Percentiles rank a stretch among this genome's conserved stretches.
phyloP scores from a whole-genome alignment of 1,140 invertebrate species.

The Drosophila ironensis region DNA sequence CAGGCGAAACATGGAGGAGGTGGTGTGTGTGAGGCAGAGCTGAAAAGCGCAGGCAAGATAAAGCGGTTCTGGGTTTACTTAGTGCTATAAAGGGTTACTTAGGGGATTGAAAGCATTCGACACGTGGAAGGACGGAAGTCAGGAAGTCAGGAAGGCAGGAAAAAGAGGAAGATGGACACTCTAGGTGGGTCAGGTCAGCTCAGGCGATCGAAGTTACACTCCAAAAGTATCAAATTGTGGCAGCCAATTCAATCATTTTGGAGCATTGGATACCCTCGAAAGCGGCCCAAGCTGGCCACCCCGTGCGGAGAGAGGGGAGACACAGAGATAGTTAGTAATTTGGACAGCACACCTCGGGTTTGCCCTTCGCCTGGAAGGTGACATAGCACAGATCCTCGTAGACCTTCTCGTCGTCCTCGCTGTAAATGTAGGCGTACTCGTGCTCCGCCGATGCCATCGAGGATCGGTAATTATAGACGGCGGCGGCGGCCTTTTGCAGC shows the following conservation, averaged over 20 bases:
- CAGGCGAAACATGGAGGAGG: no score
- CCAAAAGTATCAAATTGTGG: neutral
- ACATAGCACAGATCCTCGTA: conserved; percentile 95
- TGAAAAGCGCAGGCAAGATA: conserved; percentile 4
- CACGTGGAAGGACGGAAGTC: neutral
- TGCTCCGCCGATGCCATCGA: conserved; percentile 62
- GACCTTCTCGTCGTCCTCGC: conserved; percentile 88
- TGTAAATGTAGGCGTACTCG: conserved; percentile 76
- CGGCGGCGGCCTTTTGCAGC: conserved; percentile 65
- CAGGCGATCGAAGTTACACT: neutral
- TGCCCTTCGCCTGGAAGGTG: conserved; percentile 86
- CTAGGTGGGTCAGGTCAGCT: neutral
- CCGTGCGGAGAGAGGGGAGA: no score
- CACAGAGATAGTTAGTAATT: conserved; percentile 19
- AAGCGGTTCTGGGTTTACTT: neutral
- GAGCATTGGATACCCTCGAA: neutral
- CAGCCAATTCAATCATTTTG: no score
- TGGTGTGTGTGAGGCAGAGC: neutral
- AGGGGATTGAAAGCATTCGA: conserved; percentile 7
- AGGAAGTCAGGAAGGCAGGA: neutral
- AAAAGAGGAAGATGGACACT: conserved; percentile 6
- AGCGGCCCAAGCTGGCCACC: neutral
- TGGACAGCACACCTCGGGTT: conserved; percentile 84
- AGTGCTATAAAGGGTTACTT: neutral
- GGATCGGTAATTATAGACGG: conserved; percentile 72